Percentiles rank a stretch among this genome's conserved stretches.
phyloP scores from a whole-genome alignment of 2,888 invertebrate species.

The Protodeltote pygarga region DNA sequence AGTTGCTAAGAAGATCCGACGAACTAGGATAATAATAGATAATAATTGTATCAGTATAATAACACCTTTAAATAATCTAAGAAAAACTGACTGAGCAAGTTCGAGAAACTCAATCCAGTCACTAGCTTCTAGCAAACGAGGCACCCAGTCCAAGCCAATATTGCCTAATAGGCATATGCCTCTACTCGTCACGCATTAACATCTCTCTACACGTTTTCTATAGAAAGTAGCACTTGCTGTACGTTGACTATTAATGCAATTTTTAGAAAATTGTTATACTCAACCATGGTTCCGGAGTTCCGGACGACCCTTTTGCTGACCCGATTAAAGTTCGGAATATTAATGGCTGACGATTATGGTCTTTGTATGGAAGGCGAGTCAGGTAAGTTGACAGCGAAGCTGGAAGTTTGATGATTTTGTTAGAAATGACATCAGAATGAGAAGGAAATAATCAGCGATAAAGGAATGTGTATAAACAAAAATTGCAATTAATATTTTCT shows the following conservation, averaged over 20 bases:
- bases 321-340: slow-evolving; percentile 46
- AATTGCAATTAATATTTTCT: no score
- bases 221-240: slow-evolving; percentile 80
- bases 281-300: slow-evolving; percentile 70
- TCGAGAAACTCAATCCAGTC: slow-evolving; percentile 12
- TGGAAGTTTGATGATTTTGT: not conserved
- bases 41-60: no score
- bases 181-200: slow-evolving; percentile 65
- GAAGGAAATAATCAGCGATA: no score
- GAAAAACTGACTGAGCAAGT: not conserved
- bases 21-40: no score
- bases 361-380: slow-evolving; percentile 7
- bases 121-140: slow-evolving; percentile 28
- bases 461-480: no score
- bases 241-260: slow-evolving; percentile 77
- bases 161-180: slow-evolving; percentile 74
- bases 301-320: slow-evolving; percentile 59
- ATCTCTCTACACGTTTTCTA: slow-evolving; percentile 69
- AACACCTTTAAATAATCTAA: not conserved
- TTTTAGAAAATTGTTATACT: slow-evolving; percentile 62
- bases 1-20: no score
- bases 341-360: slow-evolving; percentile 27
- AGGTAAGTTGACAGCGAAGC: not conserved
- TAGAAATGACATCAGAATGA: no score
- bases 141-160: slow-evolving; percentile 55